Evolutionary conservation across 2,797 vertebrate species (phyloP), one percentile per base, ranked within the genome.

Genomic region (Falco berigora): DNA sequence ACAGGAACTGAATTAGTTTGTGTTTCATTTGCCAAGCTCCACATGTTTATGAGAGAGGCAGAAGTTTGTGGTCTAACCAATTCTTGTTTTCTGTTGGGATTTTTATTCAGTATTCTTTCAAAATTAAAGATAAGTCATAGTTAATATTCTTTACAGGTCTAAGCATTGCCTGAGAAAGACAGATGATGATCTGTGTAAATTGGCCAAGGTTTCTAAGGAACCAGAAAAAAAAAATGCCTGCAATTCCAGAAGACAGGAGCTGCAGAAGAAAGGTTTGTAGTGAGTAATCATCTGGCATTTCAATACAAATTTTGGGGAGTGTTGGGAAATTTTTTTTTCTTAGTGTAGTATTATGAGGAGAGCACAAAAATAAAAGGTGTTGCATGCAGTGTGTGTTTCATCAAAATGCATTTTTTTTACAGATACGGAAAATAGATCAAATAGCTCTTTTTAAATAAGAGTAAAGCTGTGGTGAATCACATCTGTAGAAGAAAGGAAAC

Each of bases 251-350:
- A 96, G 91, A 62, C 72, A 42, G 91, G 93, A 97, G 55, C 91
- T 91, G 74, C 94, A 97, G n/a, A 94, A 67, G 92, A 95, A 98
- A 98, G 98, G 98, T 98, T 97, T 95, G 98, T 97, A 90, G 23
- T 86, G 40, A 90, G 72, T 79, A 85, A 30, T 72, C 77, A 44
- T 77, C 73, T 90, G 47, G 9, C 27, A 90, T 89, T 64, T 69
- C 25, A 40, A 73, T 93, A 85, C 23, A 12, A 87, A 42, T 90
- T 96, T 88, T 95, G n/a, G 52, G 34, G 36, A 34, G 3, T 34
- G 8, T 40, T 63, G 23, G 36, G 22, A 40, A 63, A 61, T 23
- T 55, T 63, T 76, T 6, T 23, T 36, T 63, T 76, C 88, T 36
- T 34, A 27, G 12, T 71, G 27, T 44, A 67, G 9, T 84, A 10